Evolutionary conservation across 1,140 invertebrate species (phyloP), one percentile per base, ranked within the genome.

Genomic region (Drepana arcuata): DNA sequence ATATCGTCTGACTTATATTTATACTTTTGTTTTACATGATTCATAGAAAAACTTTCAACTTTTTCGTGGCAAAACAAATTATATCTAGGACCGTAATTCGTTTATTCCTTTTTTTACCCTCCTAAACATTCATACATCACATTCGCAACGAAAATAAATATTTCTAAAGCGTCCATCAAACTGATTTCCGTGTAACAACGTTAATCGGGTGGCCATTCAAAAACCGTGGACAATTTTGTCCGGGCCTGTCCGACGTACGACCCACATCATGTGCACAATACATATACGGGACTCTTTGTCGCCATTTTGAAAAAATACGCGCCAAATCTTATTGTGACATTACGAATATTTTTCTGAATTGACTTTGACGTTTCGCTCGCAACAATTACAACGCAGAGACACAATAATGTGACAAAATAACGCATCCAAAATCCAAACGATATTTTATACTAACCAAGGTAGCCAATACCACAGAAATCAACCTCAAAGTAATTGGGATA

Each of bases 201-300:
- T 48, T 52, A 61, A 56, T 56, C 50, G 52, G 32, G 43, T 16
- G 37, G 39, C 41, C 41, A 47, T 54, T 57, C 36, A 49, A 57
- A 55, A 55, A 49, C 50, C 48, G 28, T 42, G 50, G 40, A 62
- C 57, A 57, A 64, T 66, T 64, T 48, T 37, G 48, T 45, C 34
- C 43, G 34, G 38, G 31, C 41, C 53, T 36, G 48, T 58, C 52
- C 46, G 36, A 9, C 18, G 39, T 21, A 7, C 30, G 48, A 72
- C 68, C 68, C 68, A 67, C 57, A 48, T 72, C 68, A 69, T 31
- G 38, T 40, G 37, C 47, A 72, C 68, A 72, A 72, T 59, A 47
- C 46, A n/a, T n/a, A 45, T 36, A 44, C 48, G 35, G 38, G 37
- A 45, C 34, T 48, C 45, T 40, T 42, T 41, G 43, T 28, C 52